phyloP scores from a whole-genome alignment of 2,113 vertebrate species.

The Petrocephalus microphthalmus region DNA sequence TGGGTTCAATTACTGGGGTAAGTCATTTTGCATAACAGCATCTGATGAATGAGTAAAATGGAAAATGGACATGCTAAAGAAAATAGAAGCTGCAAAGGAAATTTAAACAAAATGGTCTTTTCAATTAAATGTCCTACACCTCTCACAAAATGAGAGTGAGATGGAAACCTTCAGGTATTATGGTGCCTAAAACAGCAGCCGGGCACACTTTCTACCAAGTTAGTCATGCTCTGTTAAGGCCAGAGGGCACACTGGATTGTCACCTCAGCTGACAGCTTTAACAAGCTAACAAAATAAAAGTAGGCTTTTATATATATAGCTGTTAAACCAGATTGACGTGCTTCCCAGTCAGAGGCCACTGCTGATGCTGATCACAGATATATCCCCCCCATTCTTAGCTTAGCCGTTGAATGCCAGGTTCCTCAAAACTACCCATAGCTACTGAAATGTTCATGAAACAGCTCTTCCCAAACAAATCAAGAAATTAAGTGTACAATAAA shows the following conservation, averaged over 20 bases:
- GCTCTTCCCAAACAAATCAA: no score
- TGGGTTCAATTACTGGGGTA: not conserved
- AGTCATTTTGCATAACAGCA: not conserved
- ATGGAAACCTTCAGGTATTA: not conserved
- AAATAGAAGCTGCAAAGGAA: not conserved
- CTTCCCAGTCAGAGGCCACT: not conserved
- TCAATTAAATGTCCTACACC: not conserved
- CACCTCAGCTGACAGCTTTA: constrained; percentile 13
- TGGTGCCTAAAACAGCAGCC: not conserved
- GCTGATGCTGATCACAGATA: not conserved
- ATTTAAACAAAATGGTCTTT: not conserved
- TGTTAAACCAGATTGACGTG: constrained; percentile 1
- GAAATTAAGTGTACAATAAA: no score
- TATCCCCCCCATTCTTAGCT: not conserved
- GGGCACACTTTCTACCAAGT: not conserved
- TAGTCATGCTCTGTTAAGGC: not conserved
- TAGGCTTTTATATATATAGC: not conserved
- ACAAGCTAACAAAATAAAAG: constrained; percentile 1
- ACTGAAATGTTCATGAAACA: not conserved
- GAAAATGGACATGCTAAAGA: not conserved
- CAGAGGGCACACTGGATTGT: not conserved
- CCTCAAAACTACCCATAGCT: not conserved
- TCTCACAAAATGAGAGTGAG: not conserved
- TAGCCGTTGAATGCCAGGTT: not conserved
- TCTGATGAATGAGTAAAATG: not conserved